Base-by-base conservation (phyloP, 2,797 vertebrate genomes). In the Spinus pinus region DNA sequence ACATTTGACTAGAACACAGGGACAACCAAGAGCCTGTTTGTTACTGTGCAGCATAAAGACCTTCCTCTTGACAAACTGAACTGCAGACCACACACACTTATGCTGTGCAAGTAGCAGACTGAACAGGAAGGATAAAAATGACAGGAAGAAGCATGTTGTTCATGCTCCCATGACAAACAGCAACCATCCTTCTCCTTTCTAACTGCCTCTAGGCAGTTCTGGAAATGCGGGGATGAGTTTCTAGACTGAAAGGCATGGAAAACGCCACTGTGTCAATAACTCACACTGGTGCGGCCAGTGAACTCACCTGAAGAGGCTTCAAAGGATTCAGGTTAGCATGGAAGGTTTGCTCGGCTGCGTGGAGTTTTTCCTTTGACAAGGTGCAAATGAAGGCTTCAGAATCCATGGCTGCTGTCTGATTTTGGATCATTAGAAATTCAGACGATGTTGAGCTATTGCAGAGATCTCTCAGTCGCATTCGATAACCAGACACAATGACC, bases 401-500 rank as follows among this genome's bases (percentile, higher is more conserved):
- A 46, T 96, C 90, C 10, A 14, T 22, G 1, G 96, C 93, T 37
- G 97, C 90, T 0, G 86, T 94, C 10, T 11, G 93, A 91, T 99
- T 98, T 6, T 95, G 85, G 85, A 99, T 97, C 2, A 7, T 98
- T 69, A 99, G 98, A 94, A 98, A 98, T 50, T 99, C 98, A 64
- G 96, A 88, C 21, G 98, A 80, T 9, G 84, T 93, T 7, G 96
- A 97, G 33, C 35, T 77, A 58, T 97, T 99, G 96, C 99, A 99
- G 95, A 99, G 96, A 97, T 98, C 97, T 70, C 62, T 97, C 75
- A 99, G 95, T 73, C 97, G 98, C 78, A 99, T 98, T 28, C 98
- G 98, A 15, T 98, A 98, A 23, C 99, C 99, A 95, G 95, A 98
- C 25, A 98, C 92, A 88, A 99, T 88, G 27, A 99, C 98, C 99